Evolutionary conservation across 2,888 invertebrate genomes (phyloP).

Genomic region (Pachydiplax longipennis): DNA sequence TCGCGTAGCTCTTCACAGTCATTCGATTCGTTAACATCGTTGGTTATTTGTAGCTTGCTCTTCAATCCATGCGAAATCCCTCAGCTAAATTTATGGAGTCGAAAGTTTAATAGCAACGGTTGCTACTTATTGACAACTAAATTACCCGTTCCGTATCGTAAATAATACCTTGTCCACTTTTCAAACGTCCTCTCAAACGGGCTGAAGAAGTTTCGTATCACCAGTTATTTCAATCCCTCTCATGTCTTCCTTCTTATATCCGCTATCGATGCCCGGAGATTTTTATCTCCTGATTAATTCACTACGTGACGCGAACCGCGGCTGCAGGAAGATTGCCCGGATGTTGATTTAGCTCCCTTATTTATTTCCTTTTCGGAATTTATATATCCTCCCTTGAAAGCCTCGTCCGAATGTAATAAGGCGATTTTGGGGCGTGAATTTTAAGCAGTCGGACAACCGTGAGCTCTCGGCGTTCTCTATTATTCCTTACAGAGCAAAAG

Average conservation of each 20-base stretch:
- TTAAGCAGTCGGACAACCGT: not conserved
- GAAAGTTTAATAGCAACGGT: no score
- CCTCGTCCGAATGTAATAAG: not conserved
- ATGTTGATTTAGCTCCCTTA: not conserved
- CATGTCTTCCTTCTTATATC: no score
- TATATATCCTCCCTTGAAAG: not conserved
- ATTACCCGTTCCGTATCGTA: not conserved
- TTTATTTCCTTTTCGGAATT: not conserved
- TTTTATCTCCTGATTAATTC: not conserved
- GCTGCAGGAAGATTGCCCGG: not conserved
- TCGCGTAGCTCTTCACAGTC: no score
- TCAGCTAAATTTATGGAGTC: no score
- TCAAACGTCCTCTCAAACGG: not conserved
- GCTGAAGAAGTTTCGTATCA: not conserved
- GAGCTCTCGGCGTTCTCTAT: not conserved
- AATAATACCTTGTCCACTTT: not conserved
- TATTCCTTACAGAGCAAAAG: not conserved
- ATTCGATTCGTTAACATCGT: no score
- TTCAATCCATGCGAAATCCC: no score
- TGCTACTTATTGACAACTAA: not conserved
- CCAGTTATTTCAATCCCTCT: not conserved
- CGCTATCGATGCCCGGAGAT: not conserved
- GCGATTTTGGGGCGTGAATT: not conserved
- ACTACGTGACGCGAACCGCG: not conserved
- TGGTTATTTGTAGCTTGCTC: no score